Evolutionary conservation across 2,113 vertebrate species (phyloP).

Genomic region (Fregata magnificens): DNA sequence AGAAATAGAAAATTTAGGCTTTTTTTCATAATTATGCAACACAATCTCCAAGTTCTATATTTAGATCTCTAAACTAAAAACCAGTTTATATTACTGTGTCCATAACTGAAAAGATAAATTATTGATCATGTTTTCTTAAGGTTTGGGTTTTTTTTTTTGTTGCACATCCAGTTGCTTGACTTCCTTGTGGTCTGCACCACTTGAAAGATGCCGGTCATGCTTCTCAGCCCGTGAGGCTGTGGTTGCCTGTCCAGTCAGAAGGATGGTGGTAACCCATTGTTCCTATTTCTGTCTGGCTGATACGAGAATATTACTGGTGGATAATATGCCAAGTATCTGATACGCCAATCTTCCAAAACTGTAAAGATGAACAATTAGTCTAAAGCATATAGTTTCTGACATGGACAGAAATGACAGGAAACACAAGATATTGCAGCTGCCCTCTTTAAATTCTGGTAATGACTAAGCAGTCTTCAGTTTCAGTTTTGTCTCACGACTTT

Average conservation of each 20-base stretch:
- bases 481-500: neutral
- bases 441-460: neutral
- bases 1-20: neutral
- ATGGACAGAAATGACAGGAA: neutral
- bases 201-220: neutral
- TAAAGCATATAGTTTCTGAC: neutral
- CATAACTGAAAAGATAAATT: neutral
- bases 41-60: neutral
- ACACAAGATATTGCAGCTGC: neutral
- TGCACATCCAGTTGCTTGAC: neutral
- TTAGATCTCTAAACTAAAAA: neutral
- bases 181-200: neutral
- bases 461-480: neutral
- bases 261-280: fast-evolving
- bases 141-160: neutral
- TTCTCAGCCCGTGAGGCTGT: neutral
- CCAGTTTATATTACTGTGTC: neutral
- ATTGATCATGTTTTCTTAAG: neutral
- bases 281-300: neutral
- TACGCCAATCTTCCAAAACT: neutral
- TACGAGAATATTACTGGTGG: fast-evolving
- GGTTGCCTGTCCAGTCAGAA: neutral
- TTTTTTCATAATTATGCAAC: neutral
- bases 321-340: no score
- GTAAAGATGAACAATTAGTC: fast-evolving